Percentiles rank a stretch among this genome's conserved stretches.
phyloP scores from a whole-genome alignment of 2,113 vertebrate species.

The Puffinus mauretanicus region DNA sequence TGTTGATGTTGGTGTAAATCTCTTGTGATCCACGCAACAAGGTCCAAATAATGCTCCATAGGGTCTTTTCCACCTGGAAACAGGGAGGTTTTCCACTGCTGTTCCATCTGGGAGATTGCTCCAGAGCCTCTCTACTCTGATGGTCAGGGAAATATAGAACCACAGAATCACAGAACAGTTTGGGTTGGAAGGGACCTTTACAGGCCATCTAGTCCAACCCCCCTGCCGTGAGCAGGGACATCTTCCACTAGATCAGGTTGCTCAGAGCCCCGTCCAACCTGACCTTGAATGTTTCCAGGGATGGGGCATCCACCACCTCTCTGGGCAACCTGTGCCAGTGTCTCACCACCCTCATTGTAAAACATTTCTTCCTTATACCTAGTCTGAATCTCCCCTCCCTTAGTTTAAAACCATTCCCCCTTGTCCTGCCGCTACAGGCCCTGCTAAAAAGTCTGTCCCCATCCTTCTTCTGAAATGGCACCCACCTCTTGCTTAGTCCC shows the following conservation, averaged over 20 bases:
- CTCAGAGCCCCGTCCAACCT: not conserved
- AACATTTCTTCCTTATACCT: not conserved
- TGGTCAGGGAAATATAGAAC: not conserved
- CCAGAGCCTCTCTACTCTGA: not conserved
- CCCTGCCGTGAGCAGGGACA: not conserved
- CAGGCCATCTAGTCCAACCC: not conserved
- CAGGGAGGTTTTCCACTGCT: not conserved
- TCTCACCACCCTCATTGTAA: not conserved
- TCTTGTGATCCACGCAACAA: not conserved
- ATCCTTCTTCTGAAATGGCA: not conserved
- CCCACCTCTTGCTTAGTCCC: accelerated
- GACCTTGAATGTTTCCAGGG: not conserved
- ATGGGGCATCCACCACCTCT: not conserved
- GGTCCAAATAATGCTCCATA: not conserved
- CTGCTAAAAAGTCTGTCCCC: not conserved
- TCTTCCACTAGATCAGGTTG: not conserved
- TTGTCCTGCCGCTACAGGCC: not conserved
- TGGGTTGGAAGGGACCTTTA: not conserved
- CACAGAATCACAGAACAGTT: not conserved
- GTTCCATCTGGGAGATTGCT: not conserved
- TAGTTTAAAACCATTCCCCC: not conserved
- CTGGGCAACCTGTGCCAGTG: not conserved
- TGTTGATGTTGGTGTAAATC: not conserved
- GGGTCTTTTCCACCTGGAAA: not conserved
- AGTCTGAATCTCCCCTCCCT: too few species aligned